These are phyloP conservation scores for Chelon auratus DNA, from an alignment of 2,797 vertebrate genomes.

Conservation along the genomic window DNA sequence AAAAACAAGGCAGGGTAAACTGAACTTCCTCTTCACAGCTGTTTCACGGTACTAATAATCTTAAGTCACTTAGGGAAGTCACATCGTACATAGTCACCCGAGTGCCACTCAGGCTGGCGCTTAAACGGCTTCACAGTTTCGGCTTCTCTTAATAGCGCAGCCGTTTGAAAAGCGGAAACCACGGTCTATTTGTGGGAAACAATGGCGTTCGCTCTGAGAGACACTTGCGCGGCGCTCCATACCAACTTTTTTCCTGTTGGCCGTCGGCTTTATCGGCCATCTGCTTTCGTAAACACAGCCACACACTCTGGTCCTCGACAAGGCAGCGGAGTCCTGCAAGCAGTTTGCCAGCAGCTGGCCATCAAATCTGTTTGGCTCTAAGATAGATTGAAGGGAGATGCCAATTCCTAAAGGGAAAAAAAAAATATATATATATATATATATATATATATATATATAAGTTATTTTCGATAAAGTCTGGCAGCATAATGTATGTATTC, in stretches of 20 bases:
- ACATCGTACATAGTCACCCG: not conserved
- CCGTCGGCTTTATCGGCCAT: slow-evolving; percentile 31
- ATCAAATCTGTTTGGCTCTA: slow-evolving; percentile 25
- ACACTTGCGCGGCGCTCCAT: slow-evolving; percentile 16
- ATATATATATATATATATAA: not conserved
- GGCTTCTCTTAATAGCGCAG: slow-evolving; percentile 14
- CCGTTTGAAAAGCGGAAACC: slow-evolving; percentile 25
- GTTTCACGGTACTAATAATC: slow-evolving; percentile 32
- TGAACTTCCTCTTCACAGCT: slow-evolving; percentile 43
- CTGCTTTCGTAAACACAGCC: slow-evolving; percentile 38
- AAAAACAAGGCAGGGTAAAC: slow-evolving; percentile 64
- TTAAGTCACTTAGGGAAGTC: slow-evolving; percentile 12
- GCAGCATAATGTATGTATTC: too few species aligned
- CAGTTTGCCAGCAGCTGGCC: slow-evolving; percentile 42
- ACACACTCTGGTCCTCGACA: slow-evolving; percentile 8
- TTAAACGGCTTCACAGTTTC: slow-evolving; percentile 27
- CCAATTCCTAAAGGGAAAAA: slow-evolving; percentile 35
- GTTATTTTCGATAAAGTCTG: slow-evolving; percentile 7
- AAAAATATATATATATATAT: too few species aligned
- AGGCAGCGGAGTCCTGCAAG: slow-evolving; percentile 41
- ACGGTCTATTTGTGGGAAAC: slow-evolving; percentile 29
- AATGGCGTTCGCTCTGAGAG: slow-evolving; percentile 13
- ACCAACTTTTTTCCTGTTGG: slow-evolving; percentile 38
- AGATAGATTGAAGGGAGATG: slow-evolving; percentile 46
- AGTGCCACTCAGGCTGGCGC: slow-evolving; percentile 5